These are phyloP conservation scores for Chrysolina oricalcia DNA, from an alignment of 2,888 invertebrate genomes.

Conservation along the genomic window DNA sequence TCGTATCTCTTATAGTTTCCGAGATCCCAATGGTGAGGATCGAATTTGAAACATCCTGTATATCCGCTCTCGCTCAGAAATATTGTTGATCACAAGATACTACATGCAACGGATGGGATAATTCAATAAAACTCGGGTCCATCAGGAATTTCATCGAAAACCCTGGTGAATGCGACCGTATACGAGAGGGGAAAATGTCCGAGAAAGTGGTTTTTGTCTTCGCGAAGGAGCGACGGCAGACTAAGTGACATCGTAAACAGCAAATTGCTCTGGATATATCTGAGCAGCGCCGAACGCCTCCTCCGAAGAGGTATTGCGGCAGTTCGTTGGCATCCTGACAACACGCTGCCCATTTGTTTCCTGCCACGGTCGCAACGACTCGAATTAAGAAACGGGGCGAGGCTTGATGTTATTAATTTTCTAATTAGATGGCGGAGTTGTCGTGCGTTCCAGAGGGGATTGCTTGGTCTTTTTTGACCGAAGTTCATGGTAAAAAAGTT, in stretches of 20 bases:
- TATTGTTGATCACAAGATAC: too few species aligned
- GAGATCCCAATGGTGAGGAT: too few species aligned
- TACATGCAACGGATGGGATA: too few species aligned
- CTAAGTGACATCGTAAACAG: constrained; percentile 68
- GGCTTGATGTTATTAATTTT: constrained; percentile 46
- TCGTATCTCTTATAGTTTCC: too few species aligned
- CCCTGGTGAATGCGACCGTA: neutral
- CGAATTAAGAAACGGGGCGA: constrained; percentile 35
- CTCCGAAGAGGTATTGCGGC: constrained; percentile 65
- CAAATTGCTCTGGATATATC: constrained; percentile 69
- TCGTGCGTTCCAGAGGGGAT: too few species aligned
- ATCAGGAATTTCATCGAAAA: neutral
- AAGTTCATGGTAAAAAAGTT: too few species aligned
- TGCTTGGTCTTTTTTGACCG: too few species aligned
- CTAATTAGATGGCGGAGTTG: constrained; percentile 32
- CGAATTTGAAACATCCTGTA: too few species aligned
- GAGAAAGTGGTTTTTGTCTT: constrained; percentile 43
- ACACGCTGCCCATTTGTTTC: constrained; percentile 32
- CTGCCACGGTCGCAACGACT: constrained; percentile 23
- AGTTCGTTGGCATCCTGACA: constrained; percentile 59
- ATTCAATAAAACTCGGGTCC: too few species aligned
- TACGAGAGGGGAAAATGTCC: neutral
- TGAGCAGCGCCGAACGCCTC: constrained; percentile 62
- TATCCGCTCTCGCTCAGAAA: too few species aligned
- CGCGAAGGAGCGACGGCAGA: constrained; percentile 52